phyloP scores from a whole-genome alignment of 2,113 vertebrate species.

The Martes martes region DNA sequence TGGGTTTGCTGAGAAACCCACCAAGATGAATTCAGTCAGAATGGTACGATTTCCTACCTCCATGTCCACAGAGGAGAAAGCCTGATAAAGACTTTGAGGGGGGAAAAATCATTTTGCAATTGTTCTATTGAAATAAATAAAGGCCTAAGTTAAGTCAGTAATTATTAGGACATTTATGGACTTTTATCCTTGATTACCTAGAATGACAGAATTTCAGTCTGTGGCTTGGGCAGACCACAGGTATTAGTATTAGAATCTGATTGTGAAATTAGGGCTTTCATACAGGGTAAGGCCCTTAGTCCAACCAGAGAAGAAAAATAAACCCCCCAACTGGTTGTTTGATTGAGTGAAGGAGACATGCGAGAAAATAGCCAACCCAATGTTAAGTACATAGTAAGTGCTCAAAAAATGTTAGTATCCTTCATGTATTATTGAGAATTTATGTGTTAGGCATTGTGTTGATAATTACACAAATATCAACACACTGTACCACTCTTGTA shows the following conservation, averaged over 20 bases:
- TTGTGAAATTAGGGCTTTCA: neutral
- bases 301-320: neutral
- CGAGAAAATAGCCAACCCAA: neutral
- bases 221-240: neutral
- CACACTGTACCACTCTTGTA: neutral
- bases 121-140: neutral
- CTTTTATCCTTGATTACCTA: neutral
- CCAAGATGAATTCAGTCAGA: too few species aligned
- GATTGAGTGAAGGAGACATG: neutral
- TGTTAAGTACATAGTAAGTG: neutral
- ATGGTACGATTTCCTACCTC: too few species aligned
- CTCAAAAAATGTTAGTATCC: neutral
- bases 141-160: neutral
- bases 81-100: too few species aligned
- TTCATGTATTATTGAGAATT: neutral
- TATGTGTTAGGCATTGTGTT: neutral
- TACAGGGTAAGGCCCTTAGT: neutral
- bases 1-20: slow-evolving; percentile 41
- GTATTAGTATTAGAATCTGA: neutral
- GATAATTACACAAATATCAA: neutral
- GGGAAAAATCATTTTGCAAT: neutral
- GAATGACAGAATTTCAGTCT: neutral
- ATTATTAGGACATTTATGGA: neutral
- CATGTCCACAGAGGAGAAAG: too few species aligned
- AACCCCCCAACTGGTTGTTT: neutral